Percentiles rank a stretch among this genome's conserved stretches.
Evolutionary conservation across 2,888 invertebrate species (phyloP).

Genomic region (Amblyteles armatorius): DNA sequence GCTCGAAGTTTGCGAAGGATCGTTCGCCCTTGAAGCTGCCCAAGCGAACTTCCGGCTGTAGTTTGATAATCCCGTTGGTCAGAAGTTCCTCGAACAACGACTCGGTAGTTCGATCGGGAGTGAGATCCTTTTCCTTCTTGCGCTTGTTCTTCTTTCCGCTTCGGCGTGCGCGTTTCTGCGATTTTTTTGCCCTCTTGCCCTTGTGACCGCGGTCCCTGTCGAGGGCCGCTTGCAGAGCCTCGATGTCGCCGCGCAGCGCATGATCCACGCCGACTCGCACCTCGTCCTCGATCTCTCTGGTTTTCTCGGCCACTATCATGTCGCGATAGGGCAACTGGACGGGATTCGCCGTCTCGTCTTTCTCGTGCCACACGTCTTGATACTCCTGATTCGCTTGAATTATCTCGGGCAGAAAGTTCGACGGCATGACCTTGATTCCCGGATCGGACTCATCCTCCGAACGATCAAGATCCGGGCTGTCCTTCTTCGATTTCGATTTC

Average conservation of each 20-base stretch:
- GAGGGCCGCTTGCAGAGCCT: constrained; percentile 89
- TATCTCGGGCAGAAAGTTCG: constrained; percentile 90
- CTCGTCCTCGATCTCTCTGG: constrained; percentile 92
- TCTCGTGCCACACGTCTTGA: constrained; percentile 93
- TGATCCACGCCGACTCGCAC: constrained; percentile 93
- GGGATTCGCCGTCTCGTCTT: constrained; percentile 91
- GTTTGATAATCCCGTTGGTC: constrained; percentile 94
- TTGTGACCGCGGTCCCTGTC: constrained; percentile 90
- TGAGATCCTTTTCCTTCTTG: constrained; percentile 97
- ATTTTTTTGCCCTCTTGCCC: constrained; percentile 92
- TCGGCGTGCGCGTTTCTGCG: constrained; percentile 91
- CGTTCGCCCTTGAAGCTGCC: constrained; percentile 93
- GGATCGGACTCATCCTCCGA: constrained; percentile 88
- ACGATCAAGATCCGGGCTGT: constrained; percentile 86
- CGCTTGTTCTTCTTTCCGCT: constrained; percentile 96
- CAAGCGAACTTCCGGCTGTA: constrained; percentile 89
- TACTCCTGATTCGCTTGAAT: constrained; percentile 91
- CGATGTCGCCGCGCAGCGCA: constrained; percentile 88
- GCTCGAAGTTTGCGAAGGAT: constrained; percentile 88
- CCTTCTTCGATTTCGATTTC: constrained; percentile 90
- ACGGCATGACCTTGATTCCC: constrained; percentile 89
- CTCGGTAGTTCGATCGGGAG: constrained; percentile 95
- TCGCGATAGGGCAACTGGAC: constrained; percentile 92
- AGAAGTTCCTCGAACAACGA: constrained; percentile 97
- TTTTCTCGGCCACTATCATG: constrained; percentile 94